Conservation (phyloP, 2,888 invertebrate species). For the Drosophila anomalata region DNA sequence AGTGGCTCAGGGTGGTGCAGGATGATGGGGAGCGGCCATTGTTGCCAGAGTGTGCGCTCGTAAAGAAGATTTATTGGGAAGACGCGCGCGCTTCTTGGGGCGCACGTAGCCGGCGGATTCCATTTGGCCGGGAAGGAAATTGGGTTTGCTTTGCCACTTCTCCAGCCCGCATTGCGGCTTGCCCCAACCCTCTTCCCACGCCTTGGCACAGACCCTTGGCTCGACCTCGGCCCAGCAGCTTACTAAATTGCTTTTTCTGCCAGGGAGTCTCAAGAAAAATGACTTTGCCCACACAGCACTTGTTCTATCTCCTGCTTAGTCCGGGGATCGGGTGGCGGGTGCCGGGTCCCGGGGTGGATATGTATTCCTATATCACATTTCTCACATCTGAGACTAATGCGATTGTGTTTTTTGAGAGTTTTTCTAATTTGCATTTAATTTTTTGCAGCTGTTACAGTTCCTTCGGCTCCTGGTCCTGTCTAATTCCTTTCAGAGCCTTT, state of each 20-base stretch:
- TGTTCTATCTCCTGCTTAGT: constrained; percentile 23
- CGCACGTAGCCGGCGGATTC: constrained; percentile 76
- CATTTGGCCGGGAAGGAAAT: constrained; percentile 74
- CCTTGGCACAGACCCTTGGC: constrained; percentile 2
- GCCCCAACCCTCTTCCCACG: neutral
- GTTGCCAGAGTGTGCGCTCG: constrained; percentile 83
- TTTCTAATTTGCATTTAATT: constrained; percentile 81
- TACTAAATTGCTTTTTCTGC: constrained; percentile 70
- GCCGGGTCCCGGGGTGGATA: constrained; percentile 29
- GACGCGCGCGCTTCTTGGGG: constrained; percentile 82
- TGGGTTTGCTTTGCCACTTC: constrained; percentile 73
- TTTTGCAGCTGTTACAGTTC: constrained; percentile 77
- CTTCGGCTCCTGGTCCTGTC: constrained; percentile 25
- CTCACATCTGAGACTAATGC: constrained; percentile 79
- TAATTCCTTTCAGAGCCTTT: constrained; percentile 60
- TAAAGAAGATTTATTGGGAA: constrained; percentile 83
- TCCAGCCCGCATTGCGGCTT: constrained; percentile 50
- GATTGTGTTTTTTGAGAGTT: constrained; percentile 70
- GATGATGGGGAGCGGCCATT: constrained; percentile 75
- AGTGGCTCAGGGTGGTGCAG: constrained; percentile 7
- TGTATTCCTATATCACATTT: constrained; percentile 73
- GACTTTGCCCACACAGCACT: constrained; percentile 58
- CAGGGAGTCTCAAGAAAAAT: constrained; percentile 71
- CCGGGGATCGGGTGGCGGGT: constrained; percentile 11
- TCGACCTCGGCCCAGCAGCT: constrained; percentile 69